Conservation (phyloP, 2,113 vertebrate genomes). For the Sinocyclocheilus anophthalmus region DNA sequence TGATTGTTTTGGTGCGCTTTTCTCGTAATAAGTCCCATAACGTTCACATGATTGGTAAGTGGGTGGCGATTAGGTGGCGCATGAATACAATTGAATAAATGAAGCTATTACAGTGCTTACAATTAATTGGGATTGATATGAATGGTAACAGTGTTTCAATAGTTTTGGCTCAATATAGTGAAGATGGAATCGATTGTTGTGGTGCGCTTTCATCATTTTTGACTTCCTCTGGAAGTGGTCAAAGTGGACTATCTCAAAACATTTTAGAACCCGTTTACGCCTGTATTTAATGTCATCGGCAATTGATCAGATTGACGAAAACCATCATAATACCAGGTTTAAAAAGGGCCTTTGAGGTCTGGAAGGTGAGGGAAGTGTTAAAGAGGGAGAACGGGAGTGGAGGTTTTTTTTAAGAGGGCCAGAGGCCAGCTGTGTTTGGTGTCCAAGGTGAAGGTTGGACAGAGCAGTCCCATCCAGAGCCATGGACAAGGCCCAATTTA, state of each 20-base stretch:
- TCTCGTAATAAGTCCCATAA: too few relatives aligned
- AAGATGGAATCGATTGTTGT: background rate
- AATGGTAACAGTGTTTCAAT: too few relatives aligned
- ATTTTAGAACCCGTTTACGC: background rate
- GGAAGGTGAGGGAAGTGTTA: background rate
- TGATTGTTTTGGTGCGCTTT: too few relatives aligned
- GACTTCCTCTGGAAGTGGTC: background rate
- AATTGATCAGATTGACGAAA: too few relatives aligned
- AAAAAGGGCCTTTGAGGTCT: background rate
- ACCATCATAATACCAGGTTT: background rate
- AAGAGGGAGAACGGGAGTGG: background rate
- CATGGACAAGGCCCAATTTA: background rate
- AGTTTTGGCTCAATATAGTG: background rate
- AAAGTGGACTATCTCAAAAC: background rate
- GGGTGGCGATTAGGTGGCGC: too few relatives aligned
- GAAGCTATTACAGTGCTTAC: too few relatives aligned
- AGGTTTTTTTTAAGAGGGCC: background rate
- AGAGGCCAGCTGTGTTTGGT: background rate
- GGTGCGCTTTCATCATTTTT: background rate
- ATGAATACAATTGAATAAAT: too few relatives aligned
- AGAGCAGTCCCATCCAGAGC: background rate
- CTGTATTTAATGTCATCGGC: too few relatives aligned
- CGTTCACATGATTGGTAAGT: too few relatives aligned
- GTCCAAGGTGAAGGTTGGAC: background rate
- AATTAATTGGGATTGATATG: too few relatives aligned